Evolutionary conservation across 1,140 invertebrate genomes (phyloP).

Genomic region (Magallana angulata): DNA sequence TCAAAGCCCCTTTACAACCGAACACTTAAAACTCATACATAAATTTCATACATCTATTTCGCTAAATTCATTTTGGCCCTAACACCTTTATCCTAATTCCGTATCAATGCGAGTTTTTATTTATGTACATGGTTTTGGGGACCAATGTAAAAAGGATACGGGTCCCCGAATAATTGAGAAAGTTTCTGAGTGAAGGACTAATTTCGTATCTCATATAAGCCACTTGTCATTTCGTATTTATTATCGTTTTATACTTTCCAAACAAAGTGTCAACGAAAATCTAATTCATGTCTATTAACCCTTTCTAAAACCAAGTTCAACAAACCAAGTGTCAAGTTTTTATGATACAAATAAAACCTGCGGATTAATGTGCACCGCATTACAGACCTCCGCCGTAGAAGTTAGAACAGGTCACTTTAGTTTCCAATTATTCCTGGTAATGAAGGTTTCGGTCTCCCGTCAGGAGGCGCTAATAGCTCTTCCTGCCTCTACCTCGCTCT

Average conservation of each 20-base stretch:
- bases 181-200: no score
- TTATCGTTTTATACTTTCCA: background rate
- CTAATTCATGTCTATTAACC: background rate
- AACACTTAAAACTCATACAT: background rate
- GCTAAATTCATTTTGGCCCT: background rate
- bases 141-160: no score
- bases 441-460: background rate
- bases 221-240: background rate
- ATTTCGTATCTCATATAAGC: no score
- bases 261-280: background rate
- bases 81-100: no score
- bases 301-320: background rate
- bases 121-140: no score
- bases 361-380: constrained; percentile 17
- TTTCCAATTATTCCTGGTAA: constrained; percentile 15
- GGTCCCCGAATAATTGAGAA: no score
- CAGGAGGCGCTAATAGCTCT: constrained; percentile 18
- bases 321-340: background rate
- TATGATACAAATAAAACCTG: constrained; percentile 21
- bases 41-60: constrained; percentile 10
- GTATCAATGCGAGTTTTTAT: no score
- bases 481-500: background rate
- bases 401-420: constrained; percentile 16
- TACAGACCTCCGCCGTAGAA: constrained; percentile 25
- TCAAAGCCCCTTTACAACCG: background rate